Conservation (phyloP, 2,888 invertebrate genomes). For the Morpho achilles region DNA sequence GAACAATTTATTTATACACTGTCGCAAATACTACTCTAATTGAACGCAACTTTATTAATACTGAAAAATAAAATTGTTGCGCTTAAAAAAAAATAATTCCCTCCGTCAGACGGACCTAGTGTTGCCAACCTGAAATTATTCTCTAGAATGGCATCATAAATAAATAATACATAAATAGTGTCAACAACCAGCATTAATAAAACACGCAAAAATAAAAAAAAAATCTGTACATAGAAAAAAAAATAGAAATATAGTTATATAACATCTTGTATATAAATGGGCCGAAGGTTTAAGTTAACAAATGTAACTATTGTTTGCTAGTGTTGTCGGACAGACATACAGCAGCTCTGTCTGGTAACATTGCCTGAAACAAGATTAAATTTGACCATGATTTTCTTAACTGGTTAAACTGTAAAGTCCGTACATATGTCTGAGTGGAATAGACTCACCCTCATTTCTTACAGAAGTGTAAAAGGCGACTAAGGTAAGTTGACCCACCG, state of each 20-base stretch:
- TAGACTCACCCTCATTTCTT: no score
- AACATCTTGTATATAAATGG: constrained; percentile 23
- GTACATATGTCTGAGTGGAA: no score
- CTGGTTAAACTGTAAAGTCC: no score
- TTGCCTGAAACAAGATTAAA: constrained; percentile 42
- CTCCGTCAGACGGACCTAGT: constrained; percentile 35
- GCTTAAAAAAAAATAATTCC: constrained; percentile 34
- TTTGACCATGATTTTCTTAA: no score
- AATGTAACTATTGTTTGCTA: constrained; percentile 45
- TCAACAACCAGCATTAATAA: constrained; percentile 22
- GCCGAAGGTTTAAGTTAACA: constrained; percentile 21
- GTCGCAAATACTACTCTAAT: constrained; percentile 38
- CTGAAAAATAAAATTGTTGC: constrained; percentile 49
- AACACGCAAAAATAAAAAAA: constrained; percentile 24
- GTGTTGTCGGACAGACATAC: constrained; percentile 37
- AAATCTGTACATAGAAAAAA: constrained; percentile 27
- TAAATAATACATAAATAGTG: constrained; percentile 27
- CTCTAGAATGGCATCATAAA: constrained; percentile 32
- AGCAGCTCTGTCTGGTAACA: constrained; percentile 48
- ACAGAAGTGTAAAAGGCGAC: no score
- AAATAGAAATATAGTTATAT: constrained; percentile 18
- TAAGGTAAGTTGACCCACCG: no score
- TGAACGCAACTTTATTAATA: constrained; percentile 54
- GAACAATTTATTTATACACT: constrained; percentile 43
- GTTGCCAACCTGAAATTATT: constrained; percentile 24